Evolutionary conservation across 1,140 invertebrate genomes (phyloP).

Genomic region (Uloborus diversus): DNA sequence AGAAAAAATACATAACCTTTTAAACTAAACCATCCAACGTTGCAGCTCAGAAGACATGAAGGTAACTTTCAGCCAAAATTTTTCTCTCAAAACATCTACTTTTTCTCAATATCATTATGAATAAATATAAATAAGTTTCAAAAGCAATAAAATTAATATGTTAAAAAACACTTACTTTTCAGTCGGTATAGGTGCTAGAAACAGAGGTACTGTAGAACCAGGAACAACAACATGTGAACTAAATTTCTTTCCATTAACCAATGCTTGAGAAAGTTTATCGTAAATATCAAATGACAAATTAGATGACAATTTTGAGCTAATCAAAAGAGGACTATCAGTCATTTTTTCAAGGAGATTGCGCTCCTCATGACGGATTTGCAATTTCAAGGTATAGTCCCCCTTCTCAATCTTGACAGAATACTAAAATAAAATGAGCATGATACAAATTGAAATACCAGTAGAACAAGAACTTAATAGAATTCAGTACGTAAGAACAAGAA

Average conservation of each 20-base stretch:
- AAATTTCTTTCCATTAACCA: constrained; percentile 80
- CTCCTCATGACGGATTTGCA: constrained; percentile 90
- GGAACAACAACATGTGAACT: constrained; percentile 71
- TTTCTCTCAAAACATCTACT: too few species aligned
- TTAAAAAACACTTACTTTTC: constrained; percentile 77
- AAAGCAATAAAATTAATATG: too few species aligned
- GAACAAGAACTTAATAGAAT: too few species aligned
- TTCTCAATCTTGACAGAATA: constrained; percentile 90
- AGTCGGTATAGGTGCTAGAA: constrained; percentile 76
- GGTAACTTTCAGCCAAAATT: too few species aligned
- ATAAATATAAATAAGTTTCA: too few species aligned
- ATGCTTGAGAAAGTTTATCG: constrained; percentile 69
- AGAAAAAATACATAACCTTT: too few species aligned
- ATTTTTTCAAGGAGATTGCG: constrained; percentile 86
- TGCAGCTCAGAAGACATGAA: too few species aligned
- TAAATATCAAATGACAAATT: constrained; percentile 82
- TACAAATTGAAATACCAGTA: neutral
- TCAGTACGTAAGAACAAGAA: too few species aligned
- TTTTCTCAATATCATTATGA: too few species aligned
- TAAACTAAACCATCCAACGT: too few species aligned
- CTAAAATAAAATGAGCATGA: constrained; percentile 68
- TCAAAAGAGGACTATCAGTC: constrained; percentile 75
- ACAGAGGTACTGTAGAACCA: constrained; percentile 75
- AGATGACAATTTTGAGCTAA: constrained; percentile 80
- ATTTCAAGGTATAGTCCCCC: constrained; percentile 88